Conservation (phyloP, 2,888 invertebrate genomes). For the Leptothorax acervorum region DNA sequence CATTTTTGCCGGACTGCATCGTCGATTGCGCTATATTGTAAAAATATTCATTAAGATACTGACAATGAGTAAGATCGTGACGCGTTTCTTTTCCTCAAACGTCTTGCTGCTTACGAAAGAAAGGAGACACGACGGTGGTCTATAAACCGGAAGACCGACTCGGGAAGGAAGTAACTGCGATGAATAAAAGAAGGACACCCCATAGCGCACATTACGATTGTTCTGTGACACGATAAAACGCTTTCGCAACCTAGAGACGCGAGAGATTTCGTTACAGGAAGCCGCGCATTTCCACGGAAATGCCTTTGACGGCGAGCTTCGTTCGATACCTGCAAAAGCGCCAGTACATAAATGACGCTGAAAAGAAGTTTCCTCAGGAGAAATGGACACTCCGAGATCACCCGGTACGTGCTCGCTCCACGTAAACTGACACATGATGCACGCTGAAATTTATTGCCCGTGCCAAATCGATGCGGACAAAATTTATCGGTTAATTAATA, state of each 20-base stretch:
- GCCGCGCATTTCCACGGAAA: constrained; percentile 25
- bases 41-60: constrained; percentile 13
- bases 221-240: constrained; percentile 4
- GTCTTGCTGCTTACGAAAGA: background rate
- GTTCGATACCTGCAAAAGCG: constrained; percentile 9
- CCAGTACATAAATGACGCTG: background rate
- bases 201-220: background rate
- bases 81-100: background rate
- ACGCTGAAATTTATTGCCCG: constrained; percentile 10
- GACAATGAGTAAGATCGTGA: background rate
- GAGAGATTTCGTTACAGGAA: constrained; percentile 1
- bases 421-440: background rate
- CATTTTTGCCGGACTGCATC: background rate
- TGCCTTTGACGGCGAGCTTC: constrained; percentile 37
- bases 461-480: background rate
- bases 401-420: background rate
- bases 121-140: background rate
- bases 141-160: background rate
- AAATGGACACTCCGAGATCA: background rate
- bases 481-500: constrained; percentile 37
- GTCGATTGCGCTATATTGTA: background rate
- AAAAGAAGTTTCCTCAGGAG: background rate
- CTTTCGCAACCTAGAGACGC: constrained; percentile 17
- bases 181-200: constrained; percentile 19
- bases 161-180: constrained; percentile 1